These are phyloP conservation scores for Lycophotia porphyrea DNA, from an alignment of 2,888 invertebrate genomes.

Conservation along the genomic window DNA sequence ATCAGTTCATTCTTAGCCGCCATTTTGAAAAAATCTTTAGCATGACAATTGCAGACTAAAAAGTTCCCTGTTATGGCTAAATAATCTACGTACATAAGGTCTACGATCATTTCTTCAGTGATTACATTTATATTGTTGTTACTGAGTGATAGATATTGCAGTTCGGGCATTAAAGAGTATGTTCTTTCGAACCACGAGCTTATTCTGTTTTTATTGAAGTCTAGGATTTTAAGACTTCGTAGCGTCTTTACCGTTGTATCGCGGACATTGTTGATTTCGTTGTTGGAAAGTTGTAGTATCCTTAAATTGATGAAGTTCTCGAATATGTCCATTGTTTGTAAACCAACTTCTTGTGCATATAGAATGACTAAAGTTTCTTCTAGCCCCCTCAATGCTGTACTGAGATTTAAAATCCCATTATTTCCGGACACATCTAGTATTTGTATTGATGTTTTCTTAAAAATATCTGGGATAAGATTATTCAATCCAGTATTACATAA, in stretches of 20 bases:
- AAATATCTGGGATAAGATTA: constrained; percentile 77
- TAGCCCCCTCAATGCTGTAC: constrained; percentile 81
- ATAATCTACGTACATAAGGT: constrained; percentile 85
- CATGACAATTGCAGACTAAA: constrained; percentile 90
- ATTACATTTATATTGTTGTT: constrained; percentile 90
- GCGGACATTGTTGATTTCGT: constrained; percentile 85
- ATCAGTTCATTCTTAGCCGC: constrained; percentile 71
- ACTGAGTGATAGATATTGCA: constrained; percentile 85
- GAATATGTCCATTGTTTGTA: constrained; percentile 81
- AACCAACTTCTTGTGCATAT: constrained; percentile 83
- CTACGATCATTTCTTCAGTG: constrained; percentile 89
- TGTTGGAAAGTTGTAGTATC: constrained; percentile 86
- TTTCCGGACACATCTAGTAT: constrained; percentile 91
- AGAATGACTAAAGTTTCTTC: constrained; percentile 83
- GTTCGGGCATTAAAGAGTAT: constrained; percentile 78
- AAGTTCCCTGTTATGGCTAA: constrained; percentile 90
- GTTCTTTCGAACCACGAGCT: constrained; percentile 88
- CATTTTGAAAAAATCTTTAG: constrained; percentile 87
- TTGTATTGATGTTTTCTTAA: constrained; percentile 83
- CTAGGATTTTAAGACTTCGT: constrained; percentile 84
- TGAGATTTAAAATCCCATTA: constrained; percentile 76
- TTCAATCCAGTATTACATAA: constrained; percentile 85
- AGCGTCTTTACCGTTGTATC: constrained; percentile 75
- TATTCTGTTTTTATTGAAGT: constrained; percentile 89
- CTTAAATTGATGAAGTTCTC: constrained; percentile 81